Evolutionary conservation across 2,888 invertebrate genomes (phyloP).

Genomic region (Apoderus coryli): DNA sequence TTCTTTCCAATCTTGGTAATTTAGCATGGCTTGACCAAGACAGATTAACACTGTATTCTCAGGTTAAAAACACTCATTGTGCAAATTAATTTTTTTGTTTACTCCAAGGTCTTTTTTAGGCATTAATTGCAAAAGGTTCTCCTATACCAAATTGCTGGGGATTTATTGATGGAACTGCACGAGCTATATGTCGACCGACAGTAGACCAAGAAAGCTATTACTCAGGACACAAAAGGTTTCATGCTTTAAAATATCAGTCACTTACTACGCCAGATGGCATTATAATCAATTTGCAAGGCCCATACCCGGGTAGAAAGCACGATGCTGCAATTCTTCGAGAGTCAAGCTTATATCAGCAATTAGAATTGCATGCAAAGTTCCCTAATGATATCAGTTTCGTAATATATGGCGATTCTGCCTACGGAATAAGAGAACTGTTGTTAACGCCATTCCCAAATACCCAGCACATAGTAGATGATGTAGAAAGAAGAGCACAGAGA

Average conservation of each 20-base stretch:
- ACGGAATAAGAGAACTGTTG: conserved; percentile 12
- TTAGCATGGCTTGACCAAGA: no score
- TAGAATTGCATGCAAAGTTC: conserved; percentile 10
- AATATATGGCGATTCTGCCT: conserved; percentile 15
- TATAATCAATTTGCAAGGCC: conserved; percentile 11
- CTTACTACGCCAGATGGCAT: conserved; percentile 16
- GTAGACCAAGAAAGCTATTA: conserved; percentile 6
- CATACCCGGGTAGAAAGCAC: conserved; percentile 13
- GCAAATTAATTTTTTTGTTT: no score
- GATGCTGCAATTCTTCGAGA: conserved; percentile 16
- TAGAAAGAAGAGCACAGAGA: no score
- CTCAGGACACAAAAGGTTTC: conserved; percentile 11
- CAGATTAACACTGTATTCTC: no score
- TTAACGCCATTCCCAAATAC: conserved; percentile 12
- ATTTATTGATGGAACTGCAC: conserved; percentile 10
- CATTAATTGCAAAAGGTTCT: conserved; percentile 5
- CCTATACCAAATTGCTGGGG: conserved; percentile 13
- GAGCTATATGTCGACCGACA: conserved; percentile 11
- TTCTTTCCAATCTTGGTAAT: no score
- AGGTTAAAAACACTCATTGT: no score
- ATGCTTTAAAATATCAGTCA: conserved; percentile 16
- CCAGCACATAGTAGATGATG: no score
- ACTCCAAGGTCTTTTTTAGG: conserved; percentile 8
- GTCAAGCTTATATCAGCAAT: conserved; percentile 12
- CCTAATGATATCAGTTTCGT: conserved; percentile 11